Base-by-base conservation (phyloP, 2,797 vertebrate species). In the Corythornis leucogaster region DNA sequence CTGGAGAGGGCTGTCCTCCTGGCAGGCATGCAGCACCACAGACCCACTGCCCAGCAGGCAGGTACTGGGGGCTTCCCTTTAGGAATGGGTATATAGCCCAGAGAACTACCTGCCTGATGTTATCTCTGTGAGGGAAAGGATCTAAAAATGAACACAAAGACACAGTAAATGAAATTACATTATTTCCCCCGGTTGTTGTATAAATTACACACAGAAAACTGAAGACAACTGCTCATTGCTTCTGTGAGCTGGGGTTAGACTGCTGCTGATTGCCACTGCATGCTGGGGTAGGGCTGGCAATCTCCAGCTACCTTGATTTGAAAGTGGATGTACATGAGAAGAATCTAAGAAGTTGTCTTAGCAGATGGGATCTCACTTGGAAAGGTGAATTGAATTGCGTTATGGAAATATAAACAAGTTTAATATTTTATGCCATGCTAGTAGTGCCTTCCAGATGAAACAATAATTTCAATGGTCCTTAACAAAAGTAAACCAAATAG, bases 201-300 rank as follows among this genome's bases (percentile, higher is more conserved):
- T 28, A 40, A 69, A 69, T 30, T 53, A 18, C 46, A 68, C 31
- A 50, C 46, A 28, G 28, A 38, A 30, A 38, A 26, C 28, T 21
- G 17, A 64, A 64, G 30, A 25, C 62, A 64, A 46, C 62, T 64
- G n/a, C n/a, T 66, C 63, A 33, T 61, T 50, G 15, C 50, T 13
- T 61, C 26, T 43, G 24, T 21, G 22, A 11, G 51, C 51, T 28
- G 43, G 15, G 19, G 43, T 45, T 17, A 53, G 16, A 53, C 3
- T 10, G 15, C 35, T 15, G 30, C 33, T 61, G 4, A 2, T 57
- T 54, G 14, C 35, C 18, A 54, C 31, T 46, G 0, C 1, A 0
- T 33, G 30, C 40, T 64, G 9, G 42, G 54, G 4, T 21, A 51
- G 46, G 51, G 33, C 31, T 26, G 13, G 35, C 35, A 68, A 26